Evolutionary conservation across 2,888 invertebrate genomes (phyloP).

Genomic region (Philereme transversata): DNA sequence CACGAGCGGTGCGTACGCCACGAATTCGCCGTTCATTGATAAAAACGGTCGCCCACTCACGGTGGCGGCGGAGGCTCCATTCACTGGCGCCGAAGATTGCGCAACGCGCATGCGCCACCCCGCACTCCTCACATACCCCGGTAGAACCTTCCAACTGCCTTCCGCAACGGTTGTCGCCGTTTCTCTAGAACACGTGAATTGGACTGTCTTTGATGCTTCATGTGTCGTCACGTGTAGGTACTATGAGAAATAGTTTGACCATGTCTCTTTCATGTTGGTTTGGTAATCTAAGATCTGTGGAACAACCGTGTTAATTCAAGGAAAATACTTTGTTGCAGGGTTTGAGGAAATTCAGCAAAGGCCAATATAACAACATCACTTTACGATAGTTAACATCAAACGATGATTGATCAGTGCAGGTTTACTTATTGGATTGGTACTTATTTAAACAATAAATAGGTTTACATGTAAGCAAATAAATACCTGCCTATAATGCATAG

Average conservation of each 20-base stretch:
- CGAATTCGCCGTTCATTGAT: constrained; percentile 81
- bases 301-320: neutral
- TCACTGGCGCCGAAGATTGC: constrained; percentile 77
- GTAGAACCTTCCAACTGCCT: constrained; percentile 60
- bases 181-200: constrained; percentile 43
- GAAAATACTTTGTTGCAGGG: neutral
- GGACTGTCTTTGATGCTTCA: constrained; percentile 24
- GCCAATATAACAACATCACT: neutral
- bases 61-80: constrained; percentile 63
- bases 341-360: neutral
- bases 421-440: no score
- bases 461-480: no score
- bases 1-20: constrained; percentile 75
- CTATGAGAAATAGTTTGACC: constrained; percentile 33
- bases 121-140: constrained; percentile 39
- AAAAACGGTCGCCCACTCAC: constrained; percentile 77
- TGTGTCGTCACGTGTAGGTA: constrained; percentile 23
- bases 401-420: no score
- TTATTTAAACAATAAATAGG: no score
- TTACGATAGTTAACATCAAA: no score
- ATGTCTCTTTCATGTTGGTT: constrained; percentile 27
- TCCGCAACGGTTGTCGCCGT: constrained; percentile 54
- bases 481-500: constrained; percentile 1
- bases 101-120: constrained; percentile 66
- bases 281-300: constrained; percentile 12